These are phyloP conservation scores for Magallana angulata DNA, from an alignment of 1,140 invertebrate genomes.

Conservation along the genomic window DNA sequence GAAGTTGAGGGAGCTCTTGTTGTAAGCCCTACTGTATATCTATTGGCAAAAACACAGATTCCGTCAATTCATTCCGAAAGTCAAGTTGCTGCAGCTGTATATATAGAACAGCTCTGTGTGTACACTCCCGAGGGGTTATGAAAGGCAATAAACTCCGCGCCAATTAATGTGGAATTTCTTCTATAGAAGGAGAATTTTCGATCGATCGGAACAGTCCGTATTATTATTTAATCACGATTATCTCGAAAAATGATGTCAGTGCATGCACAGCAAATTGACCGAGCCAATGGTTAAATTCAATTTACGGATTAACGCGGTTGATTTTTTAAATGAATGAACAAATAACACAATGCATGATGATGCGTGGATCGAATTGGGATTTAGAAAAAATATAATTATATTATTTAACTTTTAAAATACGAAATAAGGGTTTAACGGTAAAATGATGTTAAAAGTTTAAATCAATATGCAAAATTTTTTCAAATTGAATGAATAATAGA, in stretches of 20 bases:
- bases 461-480: too few relatives aligned
- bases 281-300: background rate
- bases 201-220: background rate
- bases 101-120: slow-evolving; percentile 26
- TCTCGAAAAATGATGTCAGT: slow-evolving; percentile 28
- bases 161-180: slow-evolving; percentile 36
- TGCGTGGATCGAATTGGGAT: too few relatives aligned
- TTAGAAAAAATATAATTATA: too few relatives aligned
- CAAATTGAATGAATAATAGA: too few relatives aligned
- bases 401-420: too few relatives aligned
- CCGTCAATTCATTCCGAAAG: slow-evolving; percentile 35
- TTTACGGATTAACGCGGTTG: too few relatives aligned
- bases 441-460: too few relatives aligned
- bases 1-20: background rate
- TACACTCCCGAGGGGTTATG: slow-evolving; percentile 30
- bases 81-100: slow-evolving; percentile 37
- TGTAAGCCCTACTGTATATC: slow-evolving; percentile 3
- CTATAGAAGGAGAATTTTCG: slow-evolving; percentile 9
- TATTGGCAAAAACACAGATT: slow-evolving; percentile 20
- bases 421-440: too few relatives aligned
- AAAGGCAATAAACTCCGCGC: slow-evolving; percentile 14
- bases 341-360: too few relatives aligned
- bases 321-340: too few relatives aligned
- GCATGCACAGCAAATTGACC: slow-evolving; percentile 6
- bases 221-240: slow-evolving; percentile 35